phyloP scores from a whole-genome alignment of 1,140 invertebrate genomes.

The Bombus confusus region DNA sequence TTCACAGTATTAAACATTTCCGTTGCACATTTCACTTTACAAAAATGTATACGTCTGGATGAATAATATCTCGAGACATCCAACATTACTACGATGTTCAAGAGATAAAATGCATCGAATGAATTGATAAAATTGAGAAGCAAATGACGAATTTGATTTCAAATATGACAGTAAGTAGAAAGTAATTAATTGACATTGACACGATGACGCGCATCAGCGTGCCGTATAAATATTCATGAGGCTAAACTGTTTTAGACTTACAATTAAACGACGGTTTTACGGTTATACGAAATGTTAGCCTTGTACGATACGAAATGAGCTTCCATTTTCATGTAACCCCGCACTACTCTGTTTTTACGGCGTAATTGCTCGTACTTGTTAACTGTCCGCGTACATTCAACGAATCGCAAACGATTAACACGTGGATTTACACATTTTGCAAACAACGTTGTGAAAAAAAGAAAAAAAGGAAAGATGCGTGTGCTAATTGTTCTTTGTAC shows the following conservation, averaged over 20 bases:
- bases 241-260: not conserved
- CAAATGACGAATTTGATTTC: not conserved
- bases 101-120: not conserved
- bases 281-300: not conserved
- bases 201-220: not conserved
- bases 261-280: conserved; percentile 7
- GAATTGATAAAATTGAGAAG: not conserved
- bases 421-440: too few relatives aligned
- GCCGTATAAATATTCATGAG: not conserved
- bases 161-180: not conserved
- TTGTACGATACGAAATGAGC: not conserved
- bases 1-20: not conserved
- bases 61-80: not conserved
- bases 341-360: not conserved
- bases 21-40: not conserved
- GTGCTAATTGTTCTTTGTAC: not conserved
- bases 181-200: not conserved
- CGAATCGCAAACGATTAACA: not conserved
- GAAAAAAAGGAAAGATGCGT: not conserved
- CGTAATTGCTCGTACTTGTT: not conserved
- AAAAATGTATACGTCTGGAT: not conserved
- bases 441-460: not conserved
- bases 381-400: not conserved
- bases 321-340: not conserved
- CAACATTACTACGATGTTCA: not conserved